Base-by-base conservation (phyloP, 2,888 invertebrate genomes). In the Macrosiphum euphorbiae region DNA sequence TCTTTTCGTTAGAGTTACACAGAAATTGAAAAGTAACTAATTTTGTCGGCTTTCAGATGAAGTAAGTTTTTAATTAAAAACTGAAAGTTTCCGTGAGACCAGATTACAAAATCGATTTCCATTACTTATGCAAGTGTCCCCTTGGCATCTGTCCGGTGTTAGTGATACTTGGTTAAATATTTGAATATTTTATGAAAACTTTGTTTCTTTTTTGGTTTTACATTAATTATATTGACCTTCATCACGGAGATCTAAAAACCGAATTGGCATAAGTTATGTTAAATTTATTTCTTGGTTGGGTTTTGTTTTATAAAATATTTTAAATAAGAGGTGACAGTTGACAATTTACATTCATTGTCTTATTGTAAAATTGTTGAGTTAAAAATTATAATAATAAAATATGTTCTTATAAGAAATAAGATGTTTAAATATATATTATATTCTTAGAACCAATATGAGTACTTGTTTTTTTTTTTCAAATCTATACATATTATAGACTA, bases 31-130 rank as follows among this genome's bases (percentile, higher is more conserved):
- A 94, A 90, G 90, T 90, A 94, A 94, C 94, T 86, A 94, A 94
- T 90, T 93, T 90, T 67, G 90, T 90, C 61, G 90, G 90, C 67
- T 94, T 90, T 67, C 85, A 61, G 90, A 94, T 90, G 86, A 94
- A 94, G 90, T 94, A 94, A 94, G 90, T 94, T 94, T 94, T 94
- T 94, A 94, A 94, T 94, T 94, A 94, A 94, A 94, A 94, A 87
- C 94, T 90, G 94, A 90, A 94, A 94, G 94, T 94, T 94, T 94
- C 90, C 85, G 90, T 90, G 90, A 94, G 61, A 87, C 94, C 94
- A 87, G 94, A 94, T 94, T 94, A 90, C 90, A 94, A 94, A 94
- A 94, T 94, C 90, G 94, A 94, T 94, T 94, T 90, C 90, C 61
- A 94, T 94, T 94, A 94, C 90, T 94, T 90, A 94, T 94, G 94